Evolutionary conservation across 2,797 vertebrate species (phyloP).

Genomic region (Podarcis siculus): DNA sequence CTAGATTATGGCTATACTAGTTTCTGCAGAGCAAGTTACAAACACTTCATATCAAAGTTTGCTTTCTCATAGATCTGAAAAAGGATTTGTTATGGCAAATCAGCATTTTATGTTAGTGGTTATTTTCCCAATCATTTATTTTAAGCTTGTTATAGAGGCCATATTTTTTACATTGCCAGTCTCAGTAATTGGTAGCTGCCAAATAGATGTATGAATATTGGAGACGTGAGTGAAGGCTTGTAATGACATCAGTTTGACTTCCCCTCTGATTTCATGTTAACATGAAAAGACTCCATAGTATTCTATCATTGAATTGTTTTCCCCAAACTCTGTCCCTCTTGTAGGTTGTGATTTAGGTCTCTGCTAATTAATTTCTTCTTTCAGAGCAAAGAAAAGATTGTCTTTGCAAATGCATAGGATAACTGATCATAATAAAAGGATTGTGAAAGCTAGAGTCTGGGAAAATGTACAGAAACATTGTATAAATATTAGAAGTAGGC

Average conservation of each 20-base stretch:
- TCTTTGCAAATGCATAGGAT: constrained; percentile 1
- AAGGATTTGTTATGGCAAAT: constrained; percentile 49
- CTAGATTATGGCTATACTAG: constrained; percentile 29
- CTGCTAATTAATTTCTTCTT: constrained; percentile 21
- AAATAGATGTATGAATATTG: constrained; percentile 44
- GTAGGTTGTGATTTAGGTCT: constrained; percentile 37
- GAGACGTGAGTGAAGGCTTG: not conserved
- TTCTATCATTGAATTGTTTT: not conserved
- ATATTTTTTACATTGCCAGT: constrained; percentile 6
- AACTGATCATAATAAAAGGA: not conserved
- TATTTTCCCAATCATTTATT: constrained; percentile 12
- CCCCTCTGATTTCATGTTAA: constrained; percentile 25
- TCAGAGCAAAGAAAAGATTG: constrained; percentile 14
- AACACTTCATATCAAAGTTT: constrained; percentile 34
- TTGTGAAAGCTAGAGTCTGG: not conserved
- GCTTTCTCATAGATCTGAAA: constrained; percentile 19
- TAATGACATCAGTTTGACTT: constrained; percentile 42
- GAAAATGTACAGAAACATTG: not conserved
- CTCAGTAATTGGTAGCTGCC: constrained; percentile 54
- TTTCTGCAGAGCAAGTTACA: constrained; percentile 55
- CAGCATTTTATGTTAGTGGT: not conserved
- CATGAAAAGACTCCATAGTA: not conserved
- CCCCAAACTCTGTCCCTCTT: constrained; percentile 18
- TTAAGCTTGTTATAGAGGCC: constrained; percentile 24
- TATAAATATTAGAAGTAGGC: constrained; percentile 24